phyloP scores from a whole-genome alignment of 1,140 invertebrate species.

The Hypothenemus hampei region DNA sequence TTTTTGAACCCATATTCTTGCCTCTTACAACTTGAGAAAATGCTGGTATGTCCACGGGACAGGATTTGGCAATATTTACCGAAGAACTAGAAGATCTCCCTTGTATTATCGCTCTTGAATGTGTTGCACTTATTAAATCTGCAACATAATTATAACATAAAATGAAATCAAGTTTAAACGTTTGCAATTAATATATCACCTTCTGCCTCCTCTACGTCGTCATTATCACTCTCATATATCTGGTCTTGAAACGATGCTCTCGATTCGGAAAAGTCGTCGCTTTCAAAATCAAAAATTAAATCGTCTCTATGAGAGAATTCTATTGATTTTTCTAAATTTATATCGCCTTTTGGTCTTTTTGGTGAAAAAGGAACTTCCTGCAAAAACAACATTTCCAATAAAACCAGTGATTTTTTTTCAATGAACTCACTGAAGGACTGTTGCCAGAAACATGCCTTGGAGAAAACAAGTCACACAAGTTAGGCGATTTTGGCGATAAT shows the following conservation, averaged over 20 bases:
- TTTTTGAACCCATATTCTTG: conserved; percentile 10
- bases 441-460: conserved; percentile 3
- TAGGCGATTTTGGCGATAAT: conserved; percentile 13
- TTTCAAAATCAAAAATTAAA: conserved; percentile 22
- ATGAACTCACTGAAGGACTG: neutral
- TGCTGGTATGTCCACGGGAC: conserved; percentile 22
- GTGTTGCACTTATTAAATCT: conserved; percentile 4
- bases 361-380: conserved; percentile 20
- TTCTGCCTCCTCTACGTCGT: conserved; percentile 18
- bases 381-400: neutral
- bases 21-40: conserved; percentile 6
- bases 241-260: neutral
- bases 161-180: neutral
- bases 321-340: neutral
- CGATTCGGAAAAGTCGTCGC: neutral
- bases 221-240: conserved; percentile 11
- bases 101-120: conserved; percentile 4
- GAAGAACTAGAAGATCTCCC: neutral
- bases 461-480: too few species aligned
- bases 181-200: conserved; percentile 3
- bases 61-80: conserved; percentile 13
- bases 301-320: conserved; percentile 2
- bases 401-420: neutral
- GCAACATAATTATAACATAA: neutral
- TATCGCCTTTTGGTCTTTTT: conserved; percentile 22